These are phyloP conservation scores for Proales similis DNA, from an alignment of 1,140 invertebrate genomes.

Conservation along the genomic window DNA sequence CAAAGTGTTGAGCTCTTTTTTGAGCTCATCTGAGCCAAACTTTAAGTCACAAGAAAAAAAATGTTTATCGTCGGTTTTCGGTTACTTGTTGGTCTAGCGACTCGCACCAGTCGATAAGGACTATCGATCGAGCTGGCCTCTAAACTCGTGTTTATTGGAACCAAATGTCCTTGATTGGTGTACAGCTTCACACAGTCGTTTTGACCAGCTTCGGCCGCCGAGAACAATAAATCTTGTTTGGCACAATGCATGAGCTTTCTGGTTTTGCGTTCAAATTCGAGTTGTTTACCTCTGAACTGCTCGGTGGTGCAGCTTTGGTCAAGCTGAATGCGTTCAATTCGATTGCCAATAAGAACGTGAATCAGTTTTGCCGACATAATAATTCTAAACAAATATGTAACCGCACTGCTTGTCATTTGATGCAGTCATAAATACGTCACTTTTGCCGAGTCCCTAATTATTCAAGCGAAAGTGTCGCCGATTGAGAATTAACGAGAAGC, in stretches of 20 bases:
- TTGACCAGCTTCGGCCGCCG: constrained; percentile 21
- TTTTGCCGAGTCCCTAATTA: too few species aligned
- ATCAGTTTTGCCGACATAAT: constrained; percentile 5
- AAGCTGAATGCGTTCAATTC: constrained; percentile 29
- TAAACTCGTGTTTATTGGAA: constrained; percentile 6
- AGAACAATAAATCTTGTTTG: background rate
- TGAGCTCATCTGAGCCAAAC: too few species aligned
- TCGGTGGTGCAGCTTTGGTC: constrained; percentile 2
- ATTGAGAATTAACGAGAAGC: too few species aligned
- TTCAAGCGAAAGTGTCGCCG: too few species aligned
- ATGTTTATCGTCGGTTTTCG: too few species aligned
- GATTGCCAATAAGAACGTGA: constrained; percentile 26
- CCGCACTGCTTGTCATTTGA: too few species aligned
- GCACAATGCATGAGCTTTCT: background rate
- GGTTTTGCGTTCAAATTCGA: background rate
- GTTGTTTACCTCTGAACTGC: constrained; percentile 11
- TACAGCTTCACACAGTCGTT: constrained; percentile 31
- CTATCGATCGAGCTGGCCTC: constrained; percentile 5
- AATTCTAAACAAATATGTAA: too few species aligned
- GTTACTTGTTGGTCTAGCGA: too few species aligned
- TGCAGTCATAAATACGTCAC: too few species aligned
- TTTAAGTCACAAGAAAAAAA: too few species aligned
- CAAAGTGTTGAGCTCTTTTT: too few species aligned
- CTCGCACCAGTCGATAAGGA: constrained; percentile 10
- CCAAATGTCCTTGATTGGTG: constrained; percentile 15